phyloP scores from a whole-genome alignment of 2,888 invertebrate species.

The Steinernema scapterisci region DNA sequence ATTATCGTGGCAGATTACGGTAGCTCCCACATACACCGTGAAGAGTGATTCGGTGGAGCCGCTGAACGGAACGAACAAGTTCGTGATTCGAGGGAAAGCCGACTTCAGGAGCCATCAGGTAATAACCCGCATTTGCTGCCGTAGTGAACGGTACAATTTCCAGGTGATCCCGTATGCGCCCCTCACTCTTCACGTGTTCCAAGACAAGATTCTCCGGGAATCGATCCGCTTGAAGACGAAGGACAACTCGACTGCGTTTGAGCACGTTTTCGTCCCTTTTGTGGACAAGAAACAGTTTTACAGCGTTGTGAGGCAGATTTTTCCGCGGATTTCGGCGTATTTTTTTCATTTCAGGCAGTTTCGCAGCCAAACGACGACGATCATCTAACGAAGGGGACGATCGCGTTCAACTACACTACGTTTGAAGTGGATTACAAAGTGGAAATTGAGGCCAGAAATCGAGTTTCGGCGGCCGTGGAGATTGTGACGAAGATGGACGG shows the following conservation, averaged over 20 bases:
- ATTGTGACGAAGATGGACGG: conserved; percentile 24
- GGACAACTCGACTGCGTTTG: background rate
- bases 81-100: background rate
- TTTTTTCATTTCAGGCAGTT: background rate
- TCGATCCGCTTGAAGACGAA: background rate
- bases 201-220: background rate
- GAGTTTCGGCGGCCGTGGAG: background rate
- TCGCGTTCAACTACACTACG: conserved; percentile 12
- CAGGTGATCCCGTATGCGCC: conserved; percentile 6
- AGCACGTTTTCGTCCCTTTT: background rate
- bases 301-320: background rate
- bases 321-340: too few relatives aligned
- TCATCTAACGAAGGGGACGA: background rate
- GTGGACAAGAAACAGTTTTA: background rate
- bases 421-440: background rate
- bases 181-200: conserved; percentile 8
- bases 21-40: conserved; percentile 38
- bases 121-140: background rate
- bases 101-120: conserved; percentile 19
- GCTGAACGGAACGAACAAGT: conserved; percentile 8
- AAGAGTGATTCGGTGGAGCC: background rate
- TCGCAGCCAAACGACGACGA: conserved; percentile 16
- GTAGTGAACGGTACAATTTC: background rate
- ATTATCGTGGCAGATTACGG: conserved; percentile 38
- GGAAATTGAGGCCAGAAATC: background rate